These are phyloP conservation scores for Macquaria ambigua DNA, from an alignment of 2,113 vertebrate genomes.

Conservation along the genomic window DNA sequence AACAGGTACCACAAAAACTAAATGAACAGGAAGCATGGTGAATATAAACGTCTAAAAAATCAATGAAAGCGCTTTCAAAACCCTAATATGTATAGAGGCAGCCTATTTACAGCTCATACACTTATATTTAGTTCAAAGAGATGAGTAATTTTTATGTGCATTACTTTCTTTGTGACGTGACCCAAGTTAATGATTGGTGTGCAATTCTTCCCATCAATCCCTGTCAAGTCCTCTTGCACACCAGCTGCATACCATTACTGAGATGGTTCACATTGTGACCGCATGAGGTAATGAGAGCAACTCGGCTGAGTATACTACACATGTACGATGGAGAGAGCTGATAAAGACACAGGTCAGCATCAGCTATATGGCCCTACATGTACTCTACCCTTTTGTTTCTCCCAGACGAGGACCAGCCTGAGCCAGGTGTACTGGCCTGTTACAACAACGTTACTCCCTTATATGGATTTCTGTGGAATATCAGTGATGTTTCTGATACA, in stretches of 20 bases:
- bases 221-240: slow-evolving; percentile 75
- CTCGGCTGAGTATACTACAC: slow-evolving; percentile 70
- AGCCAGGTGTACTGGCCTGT: background rate
- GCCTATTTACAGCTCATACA: slow-evolving; percentile 59
- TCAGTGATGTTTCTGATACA: background rate
- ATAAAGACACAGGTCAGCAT: slow-evolving; percentile 58
- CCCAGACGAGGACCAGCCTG: background rate
- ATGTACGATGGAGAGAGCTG: slow-evolving; percentile 60
- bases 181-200: slow-evolving; percentile 83
- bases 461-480: background rate
- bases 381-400: slow-evolving; percentile 22
- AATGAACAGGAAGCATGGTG: background rate
- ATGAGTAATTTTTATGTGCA: slow-evolving; percentile 73
- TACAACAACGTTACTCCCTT: background rate
- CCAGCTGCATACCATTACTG: slow-evolving; percentile 80
- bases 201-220: slow-evolving; percentile 82
- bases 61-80: slow-evolving; percentile 26
- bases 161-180: slow-evolving; percentile 83
- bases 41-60: background rate
- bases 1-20: background rate
- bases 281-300: slow-evolving; percentile 84
- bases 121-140: slow-evolving; percentile 76
- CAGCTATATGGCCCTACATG: slow-evolving; percentile 29
- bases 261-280: slow-evolving; percentile 80
- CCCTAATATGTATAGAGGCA: slow-evolving; percentile 34